These are phyloP conservation scores for Hololepta plana DNA, from an alignment of 2,888 invertebrate genomes.

Conservation along the genomic window DNA sequence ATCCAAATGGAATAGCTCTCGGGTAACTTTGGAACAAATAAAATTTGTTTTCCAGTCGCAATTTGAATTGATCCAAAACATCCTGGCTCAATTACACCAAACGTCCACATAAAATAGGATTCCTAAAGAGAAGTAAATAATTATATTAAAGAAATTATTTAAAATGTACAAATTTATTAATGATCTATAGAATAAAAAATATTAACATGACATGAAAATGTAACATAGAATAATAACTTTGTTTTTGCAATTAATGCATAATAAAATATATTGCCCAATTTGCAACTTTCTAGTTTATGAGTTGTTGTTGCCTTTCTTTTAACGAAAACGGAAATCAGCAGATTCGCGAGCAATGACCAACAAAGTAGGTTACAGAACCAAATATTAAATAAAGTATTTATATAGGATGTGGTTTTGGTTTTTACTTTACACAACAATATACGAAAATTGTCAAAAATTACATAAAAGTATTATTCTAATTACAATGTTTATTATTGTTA, in stretches of 20 bases:
- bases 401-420: no score
- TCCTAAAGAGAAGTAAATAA: slow-evolving; percentile 40
- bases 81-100: slow-evolving; percentile 83
- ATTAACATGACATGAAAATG: no score
- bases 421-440: no score
- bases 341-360: slow-evolving; percentile 16
- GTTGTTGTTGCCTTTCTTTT: slow-evolving; percentile 12
- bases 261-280: slow-evolving; percentile 15
- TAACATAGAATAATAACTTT: no score
- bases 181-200: no score
- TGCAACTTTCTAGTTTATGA: slow-evolving; percentile 14
- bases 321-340: slow-evolving; percentile 12
- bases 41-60: slow-evolving; percentile 41
- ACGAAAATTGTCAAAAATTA: no score
- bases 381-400: no score
- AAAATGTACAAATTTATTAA: no score
- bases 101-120: slow-evolving; percentile 91
- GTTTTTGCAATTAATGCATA: no score
- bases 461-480: no score
- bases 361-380: slow-evolving; percentile 15
- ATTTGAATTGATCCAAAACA: slow-evolving; percentile 76
- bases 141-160: slow-evolving; percentile 5
- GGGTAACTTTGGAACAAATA: slow-evolving; percentile 78
- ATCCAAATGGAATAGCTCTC: slow-evolving; percentile 86
- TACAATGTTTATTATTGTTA: no score